Percentiles rank a stretch among this genome's conserved stretches.
These are phyloP conservation scores for Ferdinandea cuprea DNA, from an alignment of 2,888 invertebrate genomes.

Conservation along the genomic window DNA sequence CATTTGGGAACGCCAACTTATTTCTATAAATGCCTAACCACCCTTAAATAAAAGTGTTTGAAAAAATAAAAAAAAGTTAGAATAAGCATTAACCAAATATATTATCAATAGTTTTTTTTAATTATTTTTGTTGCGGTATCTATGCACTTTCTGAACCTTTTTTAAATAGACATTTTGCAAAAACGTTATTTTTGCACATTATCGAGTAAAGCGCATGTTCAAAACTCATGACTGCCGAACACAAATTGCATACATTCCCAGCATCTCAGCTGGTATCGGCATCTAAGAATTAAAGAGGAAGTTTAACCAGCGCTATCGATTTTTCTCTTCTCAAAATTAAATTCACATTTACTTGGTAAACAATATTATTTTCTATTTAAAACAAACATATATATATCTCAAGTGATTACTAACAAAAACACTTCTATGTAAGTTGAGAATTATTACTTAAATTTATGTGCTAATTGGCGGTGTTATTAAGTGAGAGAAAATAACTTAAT, in stretches of 20 bases:
- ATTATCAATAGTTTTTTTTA: no score
- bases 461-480: no score
- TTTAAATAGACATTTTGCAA: background rate
- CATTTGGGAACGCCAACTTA: no score
- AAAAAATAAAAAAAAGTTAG: no score
- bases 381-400: background rate
- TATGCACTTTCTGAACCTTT: no score
- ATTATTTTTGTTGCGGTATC: no score
- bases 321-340: slow-evolving; percentile 54
- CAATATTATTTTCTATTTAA: slow-evolving; percentile 10
- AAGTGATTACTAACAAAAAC: background rate
- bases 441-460: no score
- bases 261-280: slow-evolving; percentile 66
- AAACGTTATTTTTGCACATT: slow-evolving; percentile 10
- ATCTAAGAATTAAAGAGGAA: slow-evolving; percentile 18
- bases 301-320: slow-evolving; percentile 51
- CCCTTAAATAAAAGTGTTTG: no score
- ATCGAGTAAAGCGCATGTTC: slow-evolving; percentile 62
- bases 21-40: no score
- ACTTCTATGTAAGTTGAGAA: no score
- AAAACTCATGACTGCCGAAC: slow-evolving; percentile 62
- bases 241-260: slow-evolving; percentile 58
- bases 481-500: no score
- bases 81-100: no score
- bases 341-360: slow-evolving; percentile 46